Evolutionary conservation across 2,888 invertebrate species (phyloP).

Genomic region (Dromius quadrimaculatus): DNA sequence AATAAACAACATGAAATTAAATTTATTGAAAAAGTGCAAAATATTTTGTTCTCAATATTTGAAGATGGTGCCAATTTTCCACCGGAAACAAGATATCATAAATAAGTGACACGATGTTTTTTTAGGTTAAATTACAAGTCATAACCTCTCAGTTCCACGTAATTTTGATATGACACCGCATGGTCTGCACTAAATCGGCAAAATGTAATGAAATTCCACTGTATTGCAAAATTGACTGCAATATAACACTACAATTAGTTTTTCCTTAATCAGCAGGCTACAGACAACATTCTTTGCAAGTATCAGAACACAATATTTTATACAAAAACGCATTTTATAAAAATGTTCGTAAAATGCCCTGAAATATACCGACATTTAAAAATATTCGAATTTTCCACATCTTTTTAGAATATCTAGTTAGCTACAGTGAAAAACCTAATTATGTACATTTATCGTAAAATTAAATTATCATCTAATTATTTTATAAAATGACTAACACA

Average conservation of each 20-base stretch:
- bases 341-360: conserved; percentile 49
- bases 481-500: conserved; percentile 44
- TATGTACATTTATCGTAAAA: conserved; percentile 45
- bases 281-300: conserved; percentile 46
- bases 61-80: too few relatives aligned
- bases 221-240: conserved; percentile 40
- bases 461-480: conserved; percentile 45
- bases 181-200: conserved; percentile 15
- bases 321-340: conserved; percentile 50
- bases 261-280: conserved; percentile 28
- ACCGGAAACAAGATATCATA: too few relatives aligned
- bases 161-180: conserved; percentile 37
- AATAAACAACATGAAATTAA: too few relatives aligned
- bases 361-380: conserved; percentile 49
- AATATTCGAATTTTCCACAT: conserved; percentile 47
- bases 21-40: too few relatives aligned
- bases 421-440: conserved; percentile 44
- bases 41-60: too few relatives aligned
- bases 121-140: not conserved
- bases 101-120: too few relatives aligned
- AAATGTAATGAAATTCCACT: conserved; percentile 42
- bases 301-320: conserved; percentile 47
- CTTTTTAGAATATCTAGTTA: conserved; percentile 41
- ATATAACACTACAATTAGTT: conserved; percentile 31
- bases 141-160: conserved; percentile 4